Evolutionary conservation across 2,797 vertebrate species (phyloP), one percentile per base, ranked within the genome.

Genomic region (Chloroceryle amazona): DNA sequence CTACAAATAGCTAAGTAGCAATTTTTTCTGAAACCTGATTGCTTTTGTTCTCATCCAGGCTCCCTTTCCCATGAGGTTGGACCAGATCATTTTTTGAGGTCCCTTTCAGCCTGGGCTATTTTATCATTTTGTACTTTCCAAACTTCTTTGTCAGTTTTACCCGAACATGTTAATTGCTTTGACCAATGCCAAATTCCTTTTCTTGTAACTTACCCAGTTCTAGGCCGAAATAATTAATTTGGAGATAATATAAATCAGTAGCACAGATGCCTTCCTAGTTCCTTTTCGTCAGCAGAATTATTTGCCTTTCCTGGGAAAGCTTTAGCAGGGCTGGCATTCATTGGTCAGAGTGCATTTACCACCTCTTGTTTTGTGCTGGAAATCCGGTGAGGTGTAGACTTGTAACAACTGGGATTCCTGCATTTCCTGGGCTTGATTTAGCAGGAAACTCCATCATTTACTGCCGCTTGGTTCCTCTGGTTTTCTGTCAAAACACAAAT

Each of bases 401-500:
- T 37, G 31, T 31, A 8, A 1, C 4, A n/a, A 6, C 33, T n/a
- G 74, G 47, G n/a, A 86, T 88, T 91, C 88, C 85, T 87, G 91
- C 29, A 2, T 55, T 96, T 96, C 95, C 96, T 84, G 70, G 46
- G 26, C 23, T 37, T 94, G 92, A 88, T 83, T 73, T 84, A 83
- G 42, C 83, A 90, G 94, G 92, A 96, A 97, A 42, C 55, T 23
- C 49, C 70, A 37, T 16, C 70, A 37, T 16, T 88, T 31, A 9
- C 33, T 71, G 71, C 66, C 21, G 3, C 71, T 42, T 10, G 46
- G 28, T 61, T 83, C 11, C 49, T 57, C 9, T 4, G 72, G 13
- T 28, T 47, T 63, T 75, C 22, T 42, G 3, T 5, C 60, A 11
- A 23, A 72, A 22, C 52, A 47, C 39, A 8, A 41, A 57, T 6